Evolutionary conservation across 2,888 invertebrate species (phyloP).

Genomic region (Apodemia hepburni): DNA sequence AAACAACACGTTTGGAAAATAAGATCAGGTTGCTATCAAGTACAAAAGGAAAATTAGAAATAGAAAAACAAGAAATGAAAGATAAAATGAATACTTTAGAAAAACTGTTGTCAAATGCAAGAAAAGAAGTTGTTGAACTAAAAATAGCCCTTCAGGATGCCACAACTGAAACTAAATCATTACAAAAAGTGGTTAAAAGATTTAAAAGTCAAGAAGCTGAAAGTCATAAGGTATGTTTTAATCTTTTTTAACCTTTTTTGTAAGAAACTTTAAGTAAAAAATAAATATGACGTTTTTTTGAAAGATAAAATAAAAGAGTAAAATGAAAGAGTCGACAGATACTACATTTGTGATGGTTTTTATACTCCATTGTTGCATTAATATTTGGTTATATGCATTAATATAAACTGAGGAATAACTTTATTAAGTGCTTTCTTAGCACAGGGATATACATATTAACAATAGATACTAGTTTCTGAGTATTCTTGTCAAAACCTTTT

Average conservation of each 20-base stretch:
- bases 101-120: conserved; percentile 83
- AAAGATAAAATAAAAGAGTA: no score
- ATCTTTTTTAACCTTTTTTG: neutral
- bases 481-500: no score
- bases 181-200: conserved; percentile 74
- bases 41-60: conserved; percentile 82
- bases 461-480: no score
- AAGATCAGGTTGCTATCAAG: conserved; percentile 69
- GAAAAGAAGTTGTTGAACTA: conserved; percentile 82
- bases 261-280: no score
- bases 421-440: no score
- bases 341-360: no score
- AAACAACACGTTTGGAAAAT: conserved; percentile 68
- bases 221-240: conserved; percentile 49
- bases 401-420: no score
- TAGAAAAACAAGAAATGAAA: conserved; percentile 80
- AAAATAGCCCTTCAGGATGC: conserved; percentile 83
- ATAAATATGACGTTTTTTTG: neutral
- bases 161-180: conserved; percentile 79
- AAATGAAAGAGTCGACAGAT: no score
- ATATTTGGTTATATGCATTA: no score
- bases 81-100: conserved; percentile 80
- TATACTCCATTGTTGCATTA: no score
- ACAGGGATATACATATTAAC: no score
- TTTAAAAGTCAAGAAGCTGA: conserved; percentile 50